These are phyloP conservation scores for Echinops telfairi DNA, from an alignment of 2,113 vertebrate species.

Conservation along the genomic window DNA sequence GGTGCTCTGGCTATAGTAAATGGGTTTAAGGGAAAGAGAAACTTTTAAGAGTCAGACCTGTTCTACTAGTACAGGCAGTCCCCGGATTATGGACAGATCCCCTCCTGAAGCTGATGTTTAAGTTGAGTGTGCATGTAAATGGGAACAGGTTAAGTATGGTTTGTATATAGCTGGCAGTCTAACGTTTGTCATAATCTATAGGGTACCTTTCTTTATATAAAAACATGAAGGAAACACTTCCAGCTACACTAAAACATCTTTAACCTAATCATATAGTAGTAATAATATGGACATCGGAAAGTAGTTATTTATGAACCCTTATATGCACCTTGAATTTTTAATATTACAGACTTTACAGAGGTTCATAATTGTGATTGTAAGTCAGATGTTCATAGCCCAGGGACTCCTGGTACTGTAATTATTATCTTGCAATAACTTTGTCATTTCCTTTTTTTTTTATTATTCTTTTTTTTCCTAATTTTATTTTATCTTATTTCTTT, in stretches of 20 bases:
- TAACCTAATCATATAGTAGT: background rate
- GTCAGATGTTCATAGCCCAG: background rate
- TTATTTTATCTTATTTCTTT: too few species aligned
- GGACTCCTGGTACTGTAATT: constrained; percentile 53
- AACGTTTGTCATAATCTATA: too few species aligned
- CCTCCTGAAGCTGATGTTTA: background rate
- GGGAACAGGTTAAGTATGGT: background rate
- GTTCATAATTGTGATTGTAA: background rate
- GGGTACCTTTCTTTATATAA: too few species aligned
- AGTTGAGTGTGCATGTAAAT: background rate
- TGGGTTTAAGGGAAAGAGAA: constrained; percentile 69
- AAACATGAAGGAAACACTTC: background rate
- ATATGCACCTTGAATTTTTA: background rate
- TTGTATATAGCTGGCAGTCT: background rate
- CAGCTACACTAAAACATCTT: background rate
- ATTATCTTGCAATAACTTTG: constrained; percentile 59
- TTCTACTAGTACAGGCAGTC: constrained; percentile 7
- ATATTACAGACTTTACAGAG: background rate
- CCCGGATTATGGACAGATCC: background rate
- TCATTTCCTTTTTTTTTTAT: too few species aligned
- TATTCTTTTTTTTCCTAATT: too few species aligned
- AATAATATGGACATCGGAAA: background rate
- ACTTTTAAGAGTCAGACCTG: constrained; percentile 64
- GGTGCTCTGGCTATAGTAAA: constrained; percentile 37
- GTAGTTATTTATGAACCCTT: background rate